phyloP scores from a whole-genome alignment of 2,797 vertebrate genomes.

The Triplophysa yarkandensis region DNA sequence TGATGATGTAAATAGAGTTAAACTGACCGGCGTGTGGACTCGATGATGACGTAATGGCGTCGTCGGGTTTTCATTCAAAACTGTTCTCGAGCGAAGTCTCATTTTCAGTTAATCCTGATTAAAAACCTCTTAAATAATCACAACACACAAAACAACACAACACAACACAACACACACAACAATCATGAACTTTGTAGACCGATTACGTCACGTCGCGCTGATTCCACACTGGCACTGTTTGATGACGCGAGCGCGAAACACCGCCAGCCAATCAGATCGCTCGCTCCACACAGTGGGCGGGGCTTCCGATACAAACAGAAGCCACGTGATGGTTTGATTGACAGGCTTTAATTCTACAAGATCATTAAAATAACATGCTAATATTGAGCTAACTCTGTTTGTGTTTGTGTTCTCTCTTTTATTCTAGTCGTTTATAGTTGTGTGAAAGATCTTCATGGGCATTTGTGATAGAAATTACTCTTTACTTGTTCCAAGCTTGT shows the following conservation, averaged over 20 bases:
- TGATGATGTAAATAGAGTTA: not conserved
- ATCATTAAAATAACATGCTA: too few species aligned
- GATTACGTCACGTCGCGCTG: not conserved
- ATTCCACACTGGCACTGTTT: conserved; percentile 38
- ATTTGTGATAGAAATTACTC: too few species aligned
- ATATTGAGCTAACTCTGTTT: too few species aligned
- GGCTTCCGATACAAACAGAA: conserved; percentile 38
- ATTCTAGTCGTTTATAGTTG: too few species aligned
- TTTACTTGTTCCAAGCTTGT: too few species aligned
- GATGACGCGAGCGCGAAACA: conserved; percentile 44
- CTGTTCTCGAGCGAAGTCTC: conserved; percentile 72
- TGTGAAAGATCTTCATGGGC: too few species aligned
- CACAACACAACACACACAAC: too few species aligned
- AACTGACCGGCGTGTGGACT: conserved; percentile 27
- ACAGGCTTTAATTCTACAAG: not conserved
- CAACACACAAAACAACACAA: too few species aligned
- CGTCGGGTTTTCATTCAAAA: conserved; percentile 44
- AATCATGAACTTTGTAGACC: not conserved
- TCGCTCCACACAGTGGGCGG: conserved; percentile 59
- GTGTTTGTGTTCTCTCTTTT: too few species aligned
- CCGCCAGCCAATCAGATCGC: conserved; percentile 1
- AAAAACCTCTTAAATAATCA: not conserved
- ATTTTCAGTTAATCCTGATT: conserved; percentile 55
- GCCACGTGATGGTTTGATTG: conserved; percentile 58
- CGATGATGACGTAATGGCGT: conserved; percentile 42